A percentile compares a stretch with the other conserved stretches of the same genome.
phyloP scores from a whole-genome alignment of 2,797 vertebrate genomes.

The Micromesistius poutassou region DNA sequence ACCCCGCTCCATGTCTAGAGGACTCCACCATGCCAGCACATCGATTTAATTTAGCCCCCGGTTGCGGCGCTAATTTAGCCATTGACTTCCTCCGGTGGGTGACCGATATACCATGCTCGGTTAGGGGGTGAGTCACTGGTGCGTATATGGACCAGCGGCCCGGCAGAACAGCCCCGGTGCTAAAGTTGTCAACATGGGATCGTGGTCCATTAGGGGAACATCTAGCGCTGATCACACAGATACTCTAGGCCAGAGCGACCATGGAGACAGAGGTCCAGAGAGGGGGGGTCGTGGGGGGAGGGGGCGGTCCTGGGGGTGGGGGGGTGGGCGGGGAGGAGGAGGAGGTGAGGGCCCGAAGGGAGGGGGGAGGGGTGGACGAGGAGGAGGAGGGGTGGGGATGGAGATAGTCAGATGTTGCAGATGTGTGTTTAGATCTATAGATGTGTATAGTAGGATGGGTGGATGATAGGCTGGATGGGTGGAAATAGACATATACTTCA shows the following conservation, averaged over 20 bases:
- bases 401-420: background rate
- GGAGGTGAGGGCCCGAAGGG: background rate
- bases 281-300: background rate
- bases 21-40: constrained; percentile 41
- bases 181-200: constrained; percentile 68
- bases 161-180: constrained; percentile 60
- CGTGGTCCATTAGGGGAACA: constrained; percentile 54
- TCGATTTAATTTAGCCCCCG: constrained; percentile 67
- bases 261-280: background rate
- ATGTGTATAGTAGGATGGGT: background rate
- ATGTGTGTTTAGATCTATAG: background rate
- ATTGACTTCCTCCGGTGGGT: constrained; percentile 57
- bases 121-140: background rate
- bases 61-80: constrained; percentile 70
- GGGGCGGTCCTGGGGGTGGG: background rate
- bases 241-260: constrained; percentile 5
- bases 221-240: constrained; percentile 23
- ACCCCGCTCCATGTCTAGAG: constrained; percentile 20
- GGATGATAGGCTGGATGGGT: background rate
- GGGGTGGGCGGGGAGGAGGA: background rate
- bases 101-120: constrained; percentile 63
- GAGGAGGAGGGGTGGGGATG: background rate
- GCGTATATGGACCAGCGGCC: constrained; percentile 43
- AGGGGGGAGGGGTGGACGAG: background rate
- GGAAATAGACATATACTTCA: background rate